Base-by-base conservation (phyloP, 2,888 invertebrate species). In the Polietes domitor region DNA sequence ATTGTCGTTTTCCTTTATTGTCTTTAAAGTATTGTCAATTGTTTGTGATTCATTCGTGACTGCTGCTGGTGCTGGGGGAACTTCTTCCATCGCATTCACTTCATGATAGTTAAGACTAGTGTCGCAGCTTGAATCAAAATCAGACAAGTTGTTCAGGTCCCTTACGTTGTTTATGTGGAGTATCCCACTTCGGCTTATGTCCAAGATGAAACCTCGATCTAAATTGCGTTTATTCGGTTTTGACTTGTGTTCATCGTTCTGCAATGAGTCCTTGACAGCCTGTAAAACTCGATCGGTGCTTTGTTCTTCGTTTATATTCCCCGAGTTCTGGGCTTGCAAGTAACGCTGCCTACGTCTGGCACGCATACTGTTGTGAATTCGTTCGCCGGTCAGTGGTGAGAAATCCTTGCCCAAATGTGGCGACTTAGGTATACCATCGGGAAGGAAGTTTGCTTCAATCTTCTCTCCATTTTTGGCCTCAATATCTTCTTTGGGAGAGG, bases 331-430 rank as follows among this genome's bases (percentile, higher is more conserved):
- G 9, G 88, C 89, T 9, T 89, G 88, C 21, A 90, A 82, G 10
- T 88, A 88, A 0, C 90, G 88, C 37, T 91, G 91, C 0, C 92
- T 90, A 0, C 92, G 87, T 6, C 91, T 87, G 1, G 92, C 92
- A 2, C 92, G 88, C 87, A 92, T 91, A 82, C 92, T 92, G 80
- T 92, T 92, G 41, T 92, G 88, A 82, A 92, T 88, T 9, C 92
- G 88, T 32, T 92, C 92, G 4, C 92, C 92, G 37, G 90, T 92
- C n/a, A n/a, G n/a, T 0, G 92, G 92, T 17, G 92, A 91, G 85
- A 92, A 92, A 83, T 92, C 92, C 84, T 92, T 92, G 19, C 92
- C 91, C 68, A 92, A 86, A 82, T 92, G 92, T 17, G 92, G 92
- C 0, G 92, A 92, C 78, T 92, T 92, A 9, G 92, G 92, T 87